Conservation (phyloP, 2,797 vertebrate species). For the Oophaga sylvatica region DNA sequence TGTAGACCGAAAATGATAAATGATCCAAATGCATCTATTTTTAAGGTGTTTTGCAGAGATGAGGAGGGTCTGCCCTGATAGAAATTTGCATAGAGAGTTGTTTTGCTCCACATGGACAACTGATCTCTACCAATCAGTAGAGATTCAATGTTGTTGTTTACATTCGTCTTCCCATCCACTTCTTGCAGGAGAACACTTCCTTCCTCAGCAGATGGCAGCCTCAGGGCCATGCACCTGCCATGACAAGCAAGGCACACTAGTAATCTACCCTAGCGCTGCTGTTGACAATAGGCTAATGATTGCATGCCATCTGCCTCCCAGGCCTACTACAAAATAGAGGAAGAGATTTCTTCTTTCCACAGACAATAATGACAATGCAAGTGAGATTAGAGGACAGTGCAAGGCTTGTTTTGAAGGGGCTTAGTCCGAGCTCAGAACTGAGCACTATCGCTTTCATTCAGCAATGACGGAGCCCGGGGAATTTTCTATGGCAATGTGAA, state of each 20-base stretch:
- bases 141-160: constrained; percentile 66
- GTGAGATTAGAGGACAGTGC: constrained; percentile 44
- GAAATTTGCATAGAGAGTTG: background rate
- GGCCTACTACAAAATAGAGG: constrained; percentile 69
- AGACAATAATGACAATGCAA: constrained; percentile 32
- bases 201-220: constrained; percentile 78
- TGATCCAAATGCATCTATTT: too few species aligned
- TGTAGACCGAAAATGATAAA: background rate
- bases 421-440: constrained; percentile 4
- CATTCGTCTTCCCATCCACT: constrained; percentile 63
- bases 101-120: background rate
- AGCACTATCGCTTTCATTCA: constrained; percentile 16
- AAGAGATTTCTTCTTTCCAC: constrained; percentile 62
- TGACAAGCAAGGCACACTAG: constrained; percentile 77
- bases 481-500: background rate
- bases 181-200: constrained; percentile 67
- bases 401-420: constrained; percentile 24
- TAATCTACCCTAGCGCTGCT: constrained; percentile 79
- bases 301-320: constrained; percentile 79
- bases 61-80: background rate
- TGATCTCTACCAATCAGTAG: constrained; percentile 50
- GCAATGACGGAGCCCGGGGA: background rate
- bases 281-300: constrained; percentile 87
- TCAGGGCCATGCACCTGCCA: constrained; percentile 84
- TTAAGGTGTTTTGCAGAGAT: background rate